Base-by-base conservation (phyloP, 37 sponge, comb jelly and placozoan species). In the Agelas oroides region DNA sequence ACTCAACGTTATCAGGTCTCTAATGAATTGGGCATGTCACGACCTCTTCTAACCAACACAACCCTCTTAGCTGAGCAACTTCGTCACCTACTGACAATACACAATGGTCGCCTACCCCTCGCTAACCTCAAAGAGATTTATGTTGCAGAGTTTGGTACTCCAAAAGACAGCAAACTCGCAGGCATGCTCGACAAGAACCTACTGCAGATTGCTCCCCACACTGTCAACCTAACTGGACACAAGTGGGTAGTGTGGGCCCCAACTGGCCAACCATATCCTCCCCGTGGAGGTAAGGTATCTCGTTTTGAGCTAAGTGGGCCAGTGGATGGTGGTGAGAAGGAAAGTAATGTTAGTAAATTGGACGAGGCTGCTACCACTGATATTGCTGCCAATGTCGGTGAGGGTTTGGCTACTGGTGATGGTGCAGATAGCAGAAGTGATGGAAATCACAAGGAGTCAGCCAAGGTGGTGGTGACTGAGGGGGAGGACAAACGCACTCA, bases 241-340 rank as follows among this genome's bases (percentile, higher is more conserved):
- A 69, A 81, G 39, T 86, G 86, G 86, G 52, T 77, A 15, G 83
- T 91, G 36, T 91, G 91, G 91, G 83, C 83, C 2, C 87, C 91
- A 0, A 57, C 66, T 24, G 83, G 87, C 17, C 27, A 70, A 2
- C 82, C 87, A 1, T 82, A 86, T 37, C 91, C 91, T 39, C 31
- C 56, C 5, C 70, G 66, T 23, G 8, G 46, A 46, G 46, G 8
- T 8, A 46, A 46, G 46, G 8, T 3, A 3, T 46, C 46, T 46
- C 46, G 46, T 8, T 3, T 8, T 46, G 46, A 8, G 8, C 46
- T 46, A 3, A 3, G n/a, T n/a, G n/a, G n/a, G n/a, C n/a, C n/a
- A n/a, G n/a, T 8, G 32, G 75, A 15, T 14, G 59, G 75, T 6
- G 31, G 30, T 0, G 41, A 13, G 41, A 23, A 27, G 17, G 3